Conservation (phyloP, 2,113 vertebrate species). For the Onychorhynchus coronatus region DNA sequence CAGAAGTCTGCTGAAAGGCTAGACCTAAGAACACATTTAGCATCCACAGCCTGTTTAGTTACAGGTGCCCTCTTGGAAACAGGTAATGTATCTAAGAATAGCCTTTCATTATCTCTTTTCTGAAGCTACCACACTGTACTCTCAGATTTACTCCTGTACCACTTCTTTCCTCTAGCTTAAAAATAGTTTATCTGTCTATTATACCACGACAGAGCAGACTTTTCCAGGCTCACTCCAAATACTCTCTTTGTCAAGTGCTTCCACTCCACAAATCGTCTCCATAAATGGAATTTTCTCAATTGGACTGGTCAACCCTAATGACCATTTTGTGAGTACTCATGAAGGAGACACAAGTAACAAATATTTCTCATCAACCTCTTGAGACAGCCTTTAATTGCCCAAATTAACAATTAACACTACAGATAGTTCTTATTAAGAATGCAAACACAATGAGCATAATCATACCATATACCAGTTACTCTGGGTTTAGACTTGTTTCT, state of each 20-base stretch:
- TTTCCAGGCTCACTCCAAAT: background rate
- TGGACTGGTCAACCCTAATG: background rate
- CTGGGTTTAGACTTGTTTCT: background rate
- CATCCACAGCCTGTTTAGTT: background rate
- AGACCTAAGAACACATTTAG: background rate
- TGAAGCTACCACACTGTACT: background rate
- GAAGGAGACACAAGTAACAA: background rate
- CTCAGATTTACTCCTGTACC: background rate
- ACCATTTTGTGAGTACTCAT: background rate
- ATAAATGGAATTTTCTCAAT: background rate
- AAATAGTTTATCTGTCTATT: background rate
- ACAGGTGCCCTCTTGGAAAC: background rate
- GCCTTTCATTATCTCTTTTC: background rate
- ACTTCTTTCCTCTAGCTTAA: background rate
- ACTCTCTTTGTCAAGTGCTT: background rate
- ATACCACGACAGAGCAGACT: background rate
- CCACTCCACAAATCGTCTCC: background rate
- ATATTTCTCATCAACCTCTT: background rate
- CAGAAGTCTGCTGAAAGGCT: background rate
- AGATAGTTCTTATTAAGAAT: background rate
- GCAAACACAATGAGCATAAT: background rate
- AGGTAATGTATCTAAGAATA: background rate
- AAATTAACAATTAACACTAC: background rate
- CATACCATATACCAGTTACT: background rate
- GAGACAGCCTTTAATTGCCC: background rate